Evolutionary conservation across 2,888 invertebrate species (phyloP), one percentile per base, ranked within the genome.

Genomic region (Oscheius myriophilus): DNA sequence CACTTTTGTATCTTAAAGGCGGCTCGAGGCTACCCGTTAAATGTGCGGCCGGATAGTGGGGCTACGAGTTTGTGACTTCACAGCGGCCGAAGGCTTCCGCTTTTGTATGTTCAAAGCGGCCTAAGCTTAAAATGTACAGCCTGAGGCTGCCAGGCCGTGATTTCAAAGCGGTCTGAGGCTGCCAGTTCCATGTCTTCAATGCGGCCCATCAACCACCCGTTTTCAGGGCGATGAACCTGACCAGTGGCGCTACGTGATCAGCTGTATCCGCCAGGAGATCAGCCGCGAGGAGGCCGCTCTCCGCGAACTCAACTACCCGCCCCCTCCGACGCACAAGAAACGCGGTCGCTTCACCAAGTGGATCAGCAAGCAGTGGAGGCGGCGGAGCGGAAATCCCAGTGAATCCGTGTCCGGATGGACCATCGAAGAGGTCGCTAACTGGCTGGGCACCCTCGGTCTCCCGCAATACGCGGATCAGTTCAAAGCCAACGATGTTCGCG

Each of bases 391-490:
- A 18, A 33, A 42, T n/a, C 66, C 70, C n/a, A 42, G 54, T 1
- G 45, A 53, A 75, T 49, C 74, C 72, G 81, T 82, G 21, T 62
- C 87, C 26, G 87, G 87, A 59, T 96, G 96, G 96, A 92, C 93
- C 42, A 91, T 93, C 11, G 91, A 92, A 64, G 95, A 96, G 87
- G 95, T 96, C 1, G 93, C 92, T 65, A 89, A 91, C 11, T 97
- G 96, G 96, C 89, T 97, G 75, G 93, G 93, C 79, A 91, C 92
- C 0, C 90, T 96, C 72, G 93, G 94, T 71, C 90, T 97, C 16
- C 91, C 91, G 0, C 95, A 96, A 87, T 96, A 96, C 88, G 91
- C 91, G 3, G 94, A 94, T n/a, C 92, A 92, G 69, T 96, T 96
- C 87, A 90, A 92, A 23, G 91, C 59, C 21, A 76, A 76, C 55